Evolutionary conservation across 2,797 vertebrate genomes (phyloP).

Genomic region (Sciurus vulgaris): DNA sequence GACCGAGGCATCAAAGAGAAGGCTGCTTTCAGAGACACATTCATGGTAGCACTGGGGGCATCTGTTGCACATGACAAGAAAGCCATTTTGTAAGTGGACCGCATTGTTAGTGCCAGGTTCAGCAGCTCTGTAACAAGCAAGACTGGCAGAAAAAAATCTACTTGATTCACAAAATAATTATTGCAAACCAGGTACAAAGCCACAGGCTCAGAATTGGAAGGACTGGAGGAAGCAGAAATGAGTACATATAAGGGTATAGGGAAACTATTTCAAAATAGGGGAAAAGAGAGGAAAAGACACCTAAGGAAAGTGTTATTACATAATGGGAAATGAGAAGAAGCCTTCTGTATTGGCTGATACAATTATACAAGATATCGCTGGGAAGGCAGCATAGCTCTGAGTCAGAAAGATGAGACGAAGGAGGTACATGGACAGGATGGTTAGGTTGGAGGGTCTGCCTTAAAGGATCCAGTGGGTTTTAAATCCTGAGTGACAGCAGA

Average conservation of each 20-base stretch:
- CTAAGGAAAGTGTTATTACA: not conserved
- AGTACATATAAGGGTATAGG: not conserved
- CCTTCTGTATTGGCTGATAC: not conserved
- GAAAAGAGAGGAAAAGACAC: not conserved
- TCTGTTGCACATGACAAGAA: not conserved
- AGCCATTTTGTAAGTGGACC: not conserved
- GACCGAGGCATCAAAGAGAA: not conserved
- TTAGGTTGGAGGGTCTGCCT: too few species aligned
- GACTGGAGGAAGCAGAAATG: not conserved
- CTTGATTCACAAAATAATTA: not conserved
- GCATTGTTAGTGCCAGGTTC: not conserved
- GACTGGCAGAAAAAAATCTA: not conserved
- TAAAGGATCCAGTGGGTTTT: not conserved
- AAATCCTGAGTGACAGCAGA: not conserved
- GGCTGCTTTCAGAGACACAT: not conserved
- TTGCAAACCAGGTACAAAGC: not conserved
- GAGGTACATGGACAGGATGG: rapidly evolving
- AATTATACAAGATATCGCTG: not conserved
- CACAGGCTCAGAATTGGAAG: not conserved
- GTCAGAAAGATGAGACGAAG: not conserved
- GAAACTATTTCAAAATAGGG: not conserved
- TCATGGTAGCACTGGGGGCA: not conserved
- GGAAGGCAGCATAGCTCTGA: not conserved
- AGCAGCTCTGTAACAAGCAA: not conserved
- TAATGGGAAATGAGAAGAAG: not conserved